A percentile compares a stretch with the other conserved stretches of the same genome.
Evolutionary conservation across 2,888 invertebrate species (phyloP).

Genomic region (Keiferia lycopersicella): DNA sequence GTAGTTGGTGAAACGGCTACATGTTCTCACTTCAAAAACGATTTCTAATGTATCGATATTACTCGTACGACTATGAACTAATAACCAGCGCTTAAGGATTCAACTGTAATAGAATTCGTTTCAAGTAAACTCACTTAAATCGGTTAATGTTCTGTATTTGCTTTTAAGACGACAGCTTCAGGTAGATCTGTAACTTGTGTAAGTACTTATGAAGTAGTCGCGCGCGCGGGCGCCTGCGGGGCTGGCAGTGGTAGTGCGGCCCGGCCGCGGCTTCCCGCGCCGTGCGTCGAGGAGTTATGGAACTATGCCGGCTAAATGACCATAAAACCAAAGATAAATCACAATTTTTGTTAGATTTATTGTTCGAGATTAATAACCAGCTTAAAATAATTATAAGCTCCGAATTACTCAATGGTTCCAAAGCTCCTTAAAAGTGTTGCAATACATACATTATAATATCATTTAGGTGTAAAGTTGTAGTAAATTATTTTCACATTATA

Average conservation of each 20-base stretch:
- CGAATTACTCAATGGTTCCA: constrained; percentile 74
- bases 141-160: constrained; percentile 71
- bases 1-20: constrained; percentile 47
- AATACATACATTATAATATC: constrained; percentile 69
- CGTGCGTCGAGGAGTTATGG: constrained; percentile 71
- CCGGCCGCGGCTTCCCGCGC: constrained; percentile 20
- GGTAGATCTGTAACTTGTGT: constrained; percentile 79
- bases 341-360: constrained; percentile 67
- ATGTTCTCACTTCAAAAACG: constrained; percentile 35
- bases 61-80: constrained; percentile 31
- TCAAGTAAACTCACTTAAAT: constrained; percentile 39
- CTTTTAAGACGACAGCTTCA: constrained; percentile 73
- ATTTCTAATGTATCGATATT: constrained; percentile 38
- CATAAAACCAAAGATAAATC: constrained; percentile 78
- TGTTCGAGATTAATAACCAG: constrained; percentile 67
- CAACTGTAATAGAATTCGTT: constrained; percentile 17
- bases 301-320: constrained; percentile 63
- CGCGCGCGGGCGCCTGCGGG: constrained; percentile 40
- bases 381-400: constrained; percentile 63
- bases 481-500: constrained; percentile 77
- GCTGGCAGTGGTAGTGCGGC: background rate
- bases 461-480: constrained; percentile 77
- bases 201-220: constrained; percentile 76
- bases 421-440: constrained; percentile 77
- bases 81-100: constrained; percentile 21